Base-by-base conservation (phyloP, 1,140 invertebrate genomes). In the Drosophila ficusphila region DNA sequence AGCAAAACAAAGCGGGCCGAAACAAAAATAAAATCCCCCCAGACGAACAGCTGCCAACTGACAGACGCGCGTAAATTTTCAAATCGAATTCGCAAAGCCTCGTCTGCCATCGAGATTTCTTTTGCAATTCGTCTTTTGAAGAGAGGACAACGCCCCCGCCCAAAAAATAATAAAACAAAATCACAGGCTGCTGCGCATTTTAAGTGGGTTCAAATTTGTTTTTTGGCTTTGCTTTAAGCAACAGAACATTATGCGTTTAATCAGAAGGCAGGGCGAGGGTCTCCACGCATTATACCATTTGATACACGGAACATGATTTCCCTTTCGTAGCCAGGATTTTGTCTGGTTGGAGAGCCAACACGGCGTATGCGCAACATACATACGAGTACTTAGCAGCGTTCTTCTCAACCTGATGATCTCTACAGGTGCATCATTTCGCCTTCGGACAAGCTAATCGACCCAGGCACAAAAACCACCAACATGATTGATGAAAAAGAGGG, bases 41-140 rank as follows among this genome's bases (percentile, higher is more conserved):
- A 19, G 16, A 38, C 34, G 23, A 5, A 38, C 36, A 53, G 25
- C 54, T 79, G 76, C 34, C 62, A 79, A 79, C 47, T 33, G 53
- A 18, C 58, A 71, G 79, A 75, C 79, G 79, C 75, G 75, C 64
- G 19, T 61, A 57, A 81, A 79, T 79, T 79, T 57, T 60, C 44
- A 83, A 83, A 79, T 61, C 44, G 44, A 42, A 34, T 57, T 54
- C 39, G 69, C 57, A 62, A 61, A 73, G 78, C 62, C 60, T 68
- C 57, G 49, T 64, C 71, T 46, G 53, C 65, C 60, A 65, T 65
- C 58, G 64, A 67, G 53, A 71, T 79, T 47, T 33, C 19, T 5
- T 21, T 58, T 38, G 71, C 76, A 56, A 68, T 58, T 60, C 33
- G 9, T 48, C 9, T 51, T 19, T 31, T 23, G 4, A 11, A 12